Percentiles rank a stretch among this genome's conserved stretches.
These are phyloP conservation scores for Actinia tenebrosa DNA, from an alignment of 64 coral and sea anemone genomes.

Conservation along the genomic window DNA sequence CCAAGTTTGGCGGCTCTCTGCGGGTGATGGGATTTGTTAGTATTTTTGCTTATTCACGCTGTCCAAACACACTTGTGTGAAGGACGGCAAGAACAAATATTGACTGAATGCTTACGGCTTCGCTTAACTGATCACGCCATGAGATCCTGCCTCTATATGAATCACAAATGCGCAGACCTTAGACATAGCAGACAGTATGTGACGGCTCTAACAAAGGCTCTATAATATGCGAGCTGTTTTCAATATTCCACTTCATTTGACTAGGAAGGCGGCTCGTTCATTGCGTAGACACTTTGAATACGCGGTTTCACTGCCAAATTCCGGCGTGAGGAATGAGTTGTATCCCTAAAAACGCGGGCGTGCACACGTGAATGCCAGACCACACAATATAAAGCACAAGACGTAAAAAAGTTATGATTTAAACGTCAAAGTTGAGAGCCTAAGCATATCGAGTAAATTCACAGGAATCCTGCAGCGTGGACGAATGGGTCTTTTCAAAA, in stretches of 20 bases:
- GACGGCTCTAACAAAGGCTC: conserved; percentile 22
- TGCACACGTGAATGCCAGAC: conserved; percentile 9
- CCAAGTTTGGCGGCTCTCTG: not conserved
- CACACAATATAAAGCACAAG: conserved; percentile 21
- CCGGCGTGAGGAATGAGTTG: conserved; percentile 26
- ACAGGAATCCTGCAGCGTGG: conserved; percentile 39
- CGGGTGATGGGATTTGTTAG: conserved; percentile 14
- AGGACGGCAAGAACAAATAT: conserved; percentile 18
- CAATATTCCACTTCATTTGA: conserved; percentile 25
- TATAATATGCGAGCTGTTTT: conserved; percentile 19
- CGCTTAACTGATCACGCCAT: conserved; percentile 22
- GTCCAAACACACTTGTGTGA: conserved; percentile 1
- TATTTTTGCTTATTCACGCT: conserved; percentile 20
- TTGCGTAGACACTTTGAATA: conserved; percentile 24
- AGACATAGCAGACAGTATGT: conserved; percentile 7
- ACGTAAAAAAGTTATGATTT: not conserved
- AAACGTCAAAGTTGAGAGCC: conserved; percentile 9
- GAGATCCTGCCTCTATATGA: not conserved
- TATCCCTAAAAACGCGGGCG: conserved; percentile 9
- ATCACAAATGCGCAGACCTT: conserved; percentile 33
- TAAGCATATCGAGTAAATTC: not conserved
- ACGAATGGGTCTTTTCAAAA: conserved; percentile 48
- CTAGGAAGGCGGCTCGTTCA: not conserved
- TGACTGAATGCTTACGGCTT: conserved; percentile 15
- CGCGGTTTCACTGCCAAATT: conserved; percentile 24